A percentile compares a stretch with the other conserved stretches of the same genome.
Evolutionary conservation across 1,140 invertebrate genomes (phyloP).

Genomic region (Druon quercuslanigerum): DNA sequence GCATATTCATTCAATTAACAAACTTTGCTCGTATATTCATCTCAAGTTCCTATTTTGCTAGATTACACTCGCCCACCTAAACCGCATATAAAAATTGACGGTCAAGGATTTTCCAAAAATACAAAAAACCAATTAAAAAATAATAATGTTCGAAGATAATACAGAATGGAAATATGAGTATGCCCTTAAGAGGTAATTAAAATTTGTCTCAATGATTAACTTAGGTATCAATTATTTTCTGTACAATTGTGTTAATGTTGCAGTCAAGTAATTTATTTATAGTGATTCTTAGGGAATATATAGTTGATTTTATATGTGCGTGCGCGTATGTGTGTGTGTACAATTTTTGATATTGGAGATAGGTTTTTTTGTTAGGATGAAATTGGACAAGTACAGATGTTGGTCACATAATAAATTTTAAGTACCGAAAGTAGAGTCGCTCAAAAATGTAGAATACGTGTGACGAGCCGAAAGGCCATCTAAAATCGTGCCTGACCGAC

Average conservation of each 20-base stretch:
- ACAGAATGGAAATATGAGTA: background rate
- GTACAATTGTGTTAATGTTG: too few relatives aligned
- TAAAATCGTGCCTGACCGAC: conserved; percentile 70
- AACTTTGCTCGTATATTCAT: conserved; percentile 32
- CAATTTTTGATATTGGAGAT: background rate
- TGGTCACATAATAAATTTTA: conserved; percentile 29
- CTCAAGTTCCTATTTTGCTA: background rate
- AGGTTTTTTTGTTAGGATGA: background rate
- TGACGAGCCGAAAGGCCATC: conserved; percentile 57
- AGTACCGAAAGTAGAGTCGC: conserved; percentile 35
- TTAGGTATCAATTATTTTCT: too few relatives aligned
- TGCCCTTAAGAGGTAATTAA: background rate
- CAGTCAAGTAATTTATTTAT: background rate
- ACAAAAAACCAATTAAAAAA: conserved; percentile 26
- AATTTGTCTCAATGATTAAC: background rate
- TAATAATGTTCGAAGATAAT: background rate
- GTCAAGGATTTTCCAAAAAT: conserved; percentile 1
- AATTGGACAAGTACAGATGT: conserved; percentile 1
- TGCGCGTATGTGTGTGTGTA: too few relatives aligned
- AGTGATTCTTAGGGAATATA: too few relatives aligned
- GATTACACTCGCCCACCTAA: background rate
- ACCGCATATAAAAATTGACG: conserved; percentile 11
- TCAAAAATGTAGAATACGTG: conserved; percentile 28
- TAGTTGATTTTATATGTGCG: too few relatives aligned
- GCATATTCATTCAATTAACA: conserved; percentile 56